A percentile compares a stretch with the other conserved stretches of the same genome.
Evolutionary conservation across 2,888 invertebrate species (phyloP).

Genomic region (Aricia artaxerxes): DNA sequence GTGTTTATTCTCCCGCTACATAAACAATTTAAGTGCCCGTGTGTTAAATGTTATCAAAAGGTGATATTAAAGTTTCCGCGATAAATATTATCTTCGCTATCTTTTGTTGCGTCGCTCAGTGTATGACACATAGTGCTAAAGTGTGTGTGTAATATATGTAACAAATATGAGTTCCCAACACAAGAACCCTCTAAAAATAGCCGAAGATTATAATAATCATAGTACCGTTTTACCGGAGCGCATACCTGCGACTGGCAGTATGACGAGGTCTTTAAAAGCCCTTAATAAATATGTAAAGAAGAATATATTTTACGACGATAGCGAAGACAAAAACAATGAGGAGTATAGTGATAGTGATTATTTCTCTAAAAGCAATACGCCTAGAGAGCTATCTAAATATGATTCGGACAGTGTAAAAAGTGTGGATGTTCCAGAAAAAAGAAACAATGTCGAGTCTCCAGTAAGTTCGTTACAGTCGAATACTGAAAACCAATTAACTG

Average conservation of each 20-base stretch:
- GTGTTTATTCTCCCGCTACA: background rate
- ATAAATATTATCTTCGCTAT: constrained; percentile 56
- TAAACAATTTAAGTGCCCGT: constrained; percentile 3
- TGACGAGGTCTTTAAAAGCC: constrained; percentile 69
- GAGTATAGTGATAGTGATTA: constrained; percentile 58
- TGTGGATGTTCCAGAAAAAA: constrained; percentile 47
- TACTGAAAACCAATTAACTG: constrained; percentile 51
- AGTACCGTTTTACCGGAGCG: constrained; percentile 59
- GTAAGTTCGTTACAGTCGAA: constrained; percentile 3
- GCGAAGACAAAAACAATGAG: constrained; percentile 48
- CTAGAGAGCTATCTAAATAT: constrained; percentile 64
- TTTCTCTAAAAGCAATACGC: constrained; percentile 71
- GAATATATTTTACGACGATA: constrained; percentile 67
- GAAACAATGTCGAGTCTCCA: constrained; percentile 19
- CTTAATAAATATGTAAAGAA: constrained; percentile 70
- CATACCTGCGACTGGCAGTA: constrained; percentile 60
- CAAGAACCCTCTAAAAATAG: constrained; percentile 41
- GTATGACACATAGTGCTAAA: constrained; percentile 49
- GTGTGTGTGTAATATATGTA: constrained; percentile 35
- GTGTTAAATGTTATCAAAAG: constrained; percentile 50
- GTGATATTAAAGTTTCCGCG: constrained; percentile 60
- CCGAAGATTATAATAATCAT: constrained; percentile 42
- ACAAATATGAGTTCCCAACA: constrained; percentile 38
- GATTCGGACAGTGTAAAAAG: constrained; percentile 65
- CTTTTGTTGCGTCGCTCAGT: constrained; percentile 47